Conservation (phyloP, 2,888 invertebrate species). For the Eupithecia pulchellata region DNA sequence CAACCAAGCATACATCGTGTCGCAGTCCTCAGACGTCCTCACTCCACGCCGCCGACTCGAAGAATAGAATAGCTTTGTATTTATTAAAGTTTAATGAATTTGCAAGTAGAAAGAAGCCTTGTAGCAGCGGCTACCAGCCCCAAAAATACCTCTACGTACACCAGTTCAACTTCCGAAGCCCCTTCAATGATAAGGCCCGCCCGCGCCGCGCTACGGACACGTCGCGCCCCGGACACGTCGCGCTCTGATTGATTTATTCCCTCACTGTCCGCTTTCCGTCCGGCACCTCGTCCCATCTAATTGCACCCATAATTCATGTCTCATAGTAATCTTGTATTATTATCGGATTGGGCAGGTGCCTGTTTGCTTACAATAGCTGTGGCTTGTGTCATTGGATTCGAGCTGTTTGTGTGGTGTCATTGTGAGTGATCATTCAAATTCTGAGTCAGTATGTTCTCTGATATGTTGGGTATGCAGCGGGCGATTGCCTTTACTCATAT, state of each 20-base stretch:
- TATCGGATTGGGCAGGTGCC: conserved; percentile 64
- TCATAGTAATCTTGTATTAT: conserved; percentile 81
- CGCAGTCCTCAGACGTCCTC: no score
- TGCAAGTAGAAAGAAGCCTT: background rate
- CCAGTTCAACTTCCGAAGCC: background rate
- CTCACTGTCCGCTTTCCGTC: conserved; percentile 53
- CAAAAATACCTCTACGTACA: background rate
- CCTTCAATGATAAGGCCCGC: conserved; percentile 32
- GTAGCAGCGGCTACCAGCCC: background rate
- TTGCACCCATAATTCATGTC: conserved; percentile 82
- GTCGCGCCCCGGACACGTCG: conserved; percentile 28
- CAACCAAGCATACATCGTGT: no score
- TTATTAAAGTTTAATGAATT: no score
- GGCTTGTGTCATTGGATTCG: conserved; percentile 8
- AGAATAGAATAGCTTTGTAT: no score
- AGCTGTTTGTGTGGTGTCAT: background rate
- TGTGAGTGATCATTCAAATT: background rate
- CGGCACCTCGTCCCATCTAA: conserved; percentile 73
- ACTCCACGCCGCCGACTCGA: no score
- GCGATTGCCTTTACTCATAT: no score
- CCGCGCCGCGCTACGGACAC: conserved; percentile 31
- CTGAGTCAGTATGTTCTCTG: no score
- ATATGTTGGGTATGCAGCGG: no score
- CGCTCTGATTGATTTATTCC: conserved; percentile 62
- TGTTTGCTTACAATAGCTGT: conserved; percentile 44